Conservation (phyloP, 2,888 invertebrate genomes). For the Lepeophtheirus nordmannii region DNA sequence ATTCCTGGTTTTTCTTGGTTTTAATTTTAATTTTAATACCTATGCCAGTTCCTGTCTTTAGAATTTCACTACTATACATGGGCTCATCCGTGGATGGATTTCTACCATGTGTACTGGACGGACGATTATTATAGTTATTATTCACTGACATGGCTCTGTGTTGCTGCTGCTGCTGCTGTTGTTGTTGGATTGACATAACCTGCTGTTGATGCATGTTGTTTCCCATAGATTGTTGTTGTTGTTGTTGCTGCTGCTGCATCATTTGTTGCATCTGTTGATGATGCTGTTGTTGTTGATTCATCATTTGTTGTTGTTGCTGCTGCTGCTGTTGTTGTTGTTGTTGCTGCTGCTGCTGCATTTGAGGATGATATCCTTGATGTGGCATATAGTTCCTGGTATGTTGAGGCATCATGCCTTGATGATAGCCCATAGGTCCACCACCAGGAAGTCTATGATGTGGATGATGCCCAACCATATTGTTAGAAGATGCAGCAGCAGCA, state of each 20-base stretch:
- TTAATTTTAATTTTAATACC: constrained; percentile 15
- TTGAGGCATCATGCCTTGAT: not conserved
- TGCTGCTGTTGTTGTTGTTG: not conserved
- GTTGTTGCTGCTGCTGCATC: not conserved
- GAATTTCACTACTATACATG: constrained; percentile 18
- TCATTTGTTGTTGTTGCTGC: not conserved
- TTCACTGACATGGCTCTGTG: not conserved
- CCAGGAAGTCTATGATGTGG: not conserved
- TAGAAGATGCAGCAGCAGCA: not conserved
- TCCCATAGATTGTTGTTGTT: not conserved
- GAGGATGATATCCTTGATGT: not conserved
- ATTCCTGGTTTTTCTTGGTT: constrained; percentile 2
- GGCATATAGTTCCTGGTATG: not conserved
- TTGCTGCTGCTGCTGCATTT: not conserved
- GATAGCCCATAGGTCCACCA: not conserved
- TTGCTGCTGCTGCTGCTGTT: constrained; percentile 16
- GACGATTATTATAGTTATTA: not conserved
- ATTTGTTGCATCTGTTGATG: not conserved
- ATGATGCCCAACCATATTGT: too few relatives aligned
- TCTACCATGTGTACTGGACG: not conserved
- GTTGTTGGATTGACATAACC: not conserved
- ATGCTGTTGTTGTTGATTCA: not conserved
- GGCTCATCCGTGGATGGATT: not conserved
- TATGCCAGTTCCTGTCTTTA: constrained; percentile 19
- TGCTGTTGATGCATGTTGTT: constrained; percentile 9